A percentile compares a stretch with the other conserved stretches of the same genome.
Evolutionary conservation across 2,797 vertebrate species (phyloP).

Genomic region (Alectoris magna): DNA sequence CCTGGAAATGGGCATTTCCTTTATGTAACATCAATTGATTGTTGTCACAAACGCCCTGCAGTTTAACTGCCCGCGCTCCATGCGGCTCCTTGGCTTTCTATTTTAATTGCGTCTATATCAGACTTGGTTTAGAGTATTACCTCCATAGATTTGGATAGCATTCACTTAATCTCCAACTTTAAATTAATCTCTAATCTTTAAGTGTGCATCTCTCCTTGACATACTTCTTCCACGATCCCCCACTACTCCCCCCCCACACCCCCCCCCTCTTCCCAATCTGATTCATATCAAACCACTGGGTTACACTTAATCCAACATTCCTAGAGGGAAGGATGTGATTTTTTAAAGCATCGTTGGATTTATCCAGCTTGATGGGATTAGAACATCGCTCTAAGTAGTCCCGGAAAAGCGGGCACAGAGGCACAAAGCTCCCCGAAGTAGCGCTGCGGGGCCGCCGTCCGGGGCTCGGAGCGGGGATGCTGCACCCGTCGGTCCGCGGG

Average conservation of each 20-base stretch:
- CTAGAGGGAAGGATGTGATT: background rate
- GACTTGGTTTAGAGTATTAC: background rate
- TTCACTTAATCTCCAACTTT: slow-evolving; percentile 33
- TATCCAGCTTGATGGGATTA: background rate
- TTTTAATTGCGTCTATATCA: background rate
- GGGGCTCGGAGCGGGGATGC: background rate
- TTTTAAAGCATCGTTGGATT: background rate
- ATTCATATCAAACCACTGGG: slow-evolving; percentile 38
- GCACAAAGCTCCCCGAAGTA: background rate
- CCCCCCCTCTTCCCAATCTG: background rate
- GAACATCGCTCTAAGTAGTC: background rate
- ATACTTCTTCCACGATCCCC: background rate
- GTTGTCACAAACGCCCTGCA: background rate
- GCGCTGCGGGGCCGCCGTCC: background rate
- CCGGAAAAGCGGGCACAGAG: background rate
- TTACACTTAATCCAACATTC: slow-evolving; percentile 16
- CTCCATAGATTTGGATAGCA: background rate
- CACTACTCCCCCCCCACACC: background rate
- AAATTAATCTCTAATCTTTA: background rate
- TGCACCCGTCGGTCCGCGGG: background rate
- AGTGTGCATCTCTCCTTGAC: background rate
- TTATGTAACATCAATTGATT: slow-evolving; percentile 51
- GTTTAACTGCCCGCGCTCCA: background rate
- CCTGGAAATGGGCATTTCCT: slow-evolving; percentile 15
- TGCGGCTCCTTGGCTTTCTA: background rate